phyloP scores from a whole-genome alignment of 2,888 invertebrate species.

The Pollenia amentaria region DNA sequence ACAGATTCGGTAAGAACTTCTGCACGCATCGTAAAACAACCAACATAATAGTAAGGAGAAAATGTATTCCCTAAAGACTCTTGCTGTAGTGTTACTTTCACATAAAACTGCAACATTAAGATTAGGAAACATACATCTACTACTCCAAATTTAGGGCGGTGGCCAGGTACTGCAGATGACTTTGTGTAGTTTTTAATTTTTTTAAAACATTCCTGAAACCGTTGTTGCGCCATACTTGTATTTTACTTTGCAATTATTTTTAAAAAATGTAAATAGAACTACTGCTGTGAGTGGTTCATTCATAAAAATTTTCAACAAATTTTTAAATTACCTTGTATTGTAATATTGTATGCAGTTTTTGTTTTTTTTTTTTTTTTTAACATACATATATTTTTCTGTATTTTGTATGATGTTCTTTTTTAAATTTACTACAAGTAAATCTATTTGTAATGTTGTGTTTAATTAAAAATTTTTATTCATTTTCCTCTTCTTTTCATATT shows the following conservation, averaged over 20 bases:
- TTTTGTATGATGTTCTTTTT: conserved; percentile 19
- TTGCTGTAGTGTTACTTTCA: conserved; percentile 10
- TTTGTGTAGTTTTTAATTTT: conserved; percentile 24
- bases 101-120: conserved; percentile 42
- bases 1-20: conserved; percentile 81
- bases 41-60: conserved; percentile 81
- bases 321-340: conserved; percentile 67
- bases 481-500: conserved; percentile 64
- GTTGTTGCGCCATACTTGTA: conserved; percentile 59
- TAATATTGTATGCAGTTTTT: conserved; percentile 37
- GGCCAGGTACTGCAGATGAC: conserved; percentile 49
- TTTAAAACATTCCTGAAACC: conserved; percentile 47
- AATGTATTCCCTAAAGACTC: conserved; percentile 51
- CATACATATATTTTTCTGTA: conserved; percentile 57
- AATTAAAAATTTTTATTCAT: conserved; percentile 59
- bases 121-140: conserved; percentile 62
- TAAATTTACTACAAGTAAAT: conserved; percentile 31
- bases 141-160: conserved; percentile 69
- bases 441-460: conserved; percentile 59
- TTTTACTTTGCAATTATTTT: conserved; percentile 62
- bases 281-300: conserved; percentile 30
- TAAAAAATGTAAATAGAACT: conserved; percentile 41
- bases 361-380: not conserved
- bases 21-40: conserved; percentile 81
- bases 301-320: conserved; percentile 48